Evolutionary conservation across 2,797 vertebrate species (phyloP), one percentile per base, ranked within the genome.

Genomic region (Melopsittacus undulatus): DNA sequence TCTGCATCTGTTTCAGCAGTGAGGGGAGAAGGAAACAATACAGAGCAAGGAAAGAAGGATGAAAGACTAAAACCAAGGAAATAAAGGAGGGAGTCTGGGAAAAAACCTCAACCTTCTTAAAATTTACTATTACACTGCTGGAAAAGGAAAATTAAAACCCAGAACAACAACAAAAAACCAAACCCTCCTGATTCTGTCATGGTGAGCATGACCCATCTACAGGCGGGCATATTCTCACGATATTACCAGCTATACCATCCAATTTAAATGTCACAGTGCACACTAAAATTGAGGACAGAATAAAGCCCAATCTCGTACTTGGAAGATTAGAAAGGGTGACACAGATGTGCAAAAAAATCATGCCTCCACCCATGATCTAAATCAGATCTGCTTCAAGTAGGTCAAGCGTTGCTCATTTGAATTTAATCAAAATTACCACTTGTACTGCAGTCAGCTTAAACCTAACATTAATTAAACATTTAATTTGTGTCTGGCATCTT

Each of bases 331-430:
- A 21, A 85, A 87, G 62, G 38, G 29, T 78, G 89, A 91, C 91
- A 95, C 49, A 94, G 72, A 93, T 68, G 69, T 75, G 79, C 61
- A 82, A 89, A 83, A 83, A 87, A 83, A 48, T 43, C 73, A 76
- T 36, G 70, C 16, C 40, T 92, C 74, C 38, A 68, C 62, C 69
- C 52, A 81, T 14, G 1, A 85, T 89, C 82, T 74, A 83, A 87
- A 89, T 78, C 73, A 83, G 82, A 91, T 91, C 51, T 74, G 62
- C 77, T 92, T 84, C 92, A 92, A 97, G 59, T 95, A 94, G 95
- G 92, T 88, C 92, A 94, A 91, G 77, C 3, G 0, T 70, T 76
- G 79, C 63, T 92, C 51, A 69, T 81, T 87, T 93, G 78, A 78
- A 66, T 91, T 94, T 92, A 92, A 94, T 95, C 76, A 94, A 75